These are phyloP conservation scores for Neosilurus hyrtlii DNA, from an alignment of 2,797 vertebrate species.

Conservation along the genomic window DNA sequence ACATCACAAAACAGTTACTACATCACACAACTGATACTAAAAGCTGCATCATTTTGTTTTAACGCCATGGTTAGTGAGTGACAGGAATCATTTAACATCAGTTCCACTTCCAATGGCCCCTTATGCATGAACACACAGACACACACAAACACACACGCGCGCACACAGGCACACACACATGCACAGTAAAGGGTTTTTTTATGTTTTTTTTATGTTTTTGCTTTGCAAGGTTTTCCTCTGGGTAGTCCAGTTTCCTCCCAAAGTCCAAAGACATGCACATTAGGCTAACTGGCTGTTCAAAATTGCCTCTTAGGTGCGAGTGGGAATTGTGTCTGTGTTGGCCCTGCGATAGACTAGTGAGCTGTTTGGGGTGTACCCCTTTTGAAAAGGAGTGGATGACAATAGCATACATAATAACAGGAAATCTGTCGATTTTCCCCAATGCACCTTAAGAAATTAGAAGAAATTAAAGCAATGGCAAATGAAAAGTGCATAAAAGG, in stretches of 20 bases:
- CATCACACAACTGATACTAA: background rate
- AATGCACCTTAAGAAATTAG: background rate
- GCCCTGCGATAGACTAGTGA: too few relatives aligned
- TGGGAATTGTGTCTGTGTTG: too few relatives aligned
- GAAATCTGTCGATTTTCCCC: background rate
- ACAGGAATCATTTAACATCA: conserved; percentile 35
- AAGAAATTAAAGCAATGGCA: background rate
- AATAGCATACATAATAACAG: background rate
- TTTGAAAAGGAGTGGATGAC: too few relatives aligned
- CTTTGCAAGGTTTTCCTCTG: too few relatives aligned
- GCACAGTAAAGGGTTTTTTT: background rate
- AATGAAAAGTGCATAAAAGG: background rate
- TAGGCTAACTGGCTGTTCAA: too few relatives aligned
- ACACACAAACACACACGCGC: background rate
- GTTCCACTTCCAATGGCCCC: conserved; percentile 29
- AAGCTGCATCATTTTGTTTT: background rate
- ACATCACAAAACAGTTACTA: background rate
- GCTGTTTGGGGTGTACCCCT: too few relatives aligned
- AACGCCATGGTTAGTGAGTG: background rate
- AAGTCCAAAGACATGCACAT: too few relatives aligned
- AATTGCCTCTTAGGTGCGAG: too few relatives aligned
- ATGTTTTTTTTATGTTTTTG: too few relatives aligned
- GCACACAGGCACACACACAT: background rate
- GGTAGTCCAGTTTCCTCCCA: too few relatives aligned
- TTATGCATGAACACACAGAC: conserved; percentile 6